phyloP scores from a whole-genome alignment of 2,888 invertebrate genomes.

The Scaptomyza cyrtandrae region DNA sequence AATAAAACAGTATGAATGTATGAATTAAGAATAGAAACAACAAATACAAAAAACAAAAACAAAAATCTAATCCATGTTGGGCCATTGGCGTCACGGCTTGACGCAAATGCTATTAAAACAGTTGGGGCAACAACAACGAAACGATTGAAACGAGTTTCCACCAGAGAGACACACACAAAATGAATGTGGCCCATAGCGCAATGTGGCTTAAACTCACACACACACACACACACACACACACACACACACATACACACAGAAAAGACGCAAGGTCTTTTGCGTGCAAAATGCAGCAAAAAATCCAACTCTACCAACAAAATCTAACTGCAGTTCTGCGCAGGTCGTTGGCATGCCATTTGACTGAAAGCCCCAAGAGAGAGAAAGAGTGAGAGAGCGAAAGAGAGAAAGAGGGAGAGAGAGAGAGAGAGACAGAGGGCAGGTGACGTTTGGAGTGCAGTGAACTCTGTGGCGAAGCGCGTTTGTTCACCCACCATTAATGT shows the following conservation, averaged over 20 bases:
- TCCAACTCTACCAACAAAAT: constrained; percentile 42
- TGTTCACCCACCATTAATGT: constrained; percentile 69
- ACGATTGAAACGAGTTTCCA: constrained; percentile 37
- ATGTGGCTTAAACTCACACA: constrained; percentile 42
- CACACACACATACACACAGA: too few relatives aligned
- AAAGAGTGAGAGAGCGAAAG: constrained; percentile 16
- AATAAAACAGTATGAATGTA: not conserved
- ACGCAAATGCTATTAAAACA: constrained; percentile 75
- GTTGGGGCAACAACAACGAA: constrained; percentile 44
- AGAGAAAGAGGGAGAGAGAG: not conserved
- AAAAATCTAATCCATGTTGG: constrained; percentile 63
- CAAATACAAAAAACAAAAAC: constrained; percentile 9
- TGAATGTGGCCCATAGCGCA: constrained; percentile 51
- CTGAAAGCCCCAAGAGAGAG: constrained; percentile 20
- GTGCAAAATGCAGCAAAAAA: constrained; percentile 66
- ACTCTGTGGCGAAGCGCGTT: constrained; percentile 35
- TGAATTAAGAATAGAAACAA: constrained; percentile 1
- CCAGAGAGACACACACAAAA: constrained; percentile 39
- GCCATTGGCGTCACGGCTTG: constrained; percentile 63
- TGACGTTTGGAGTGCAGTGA: constrained; percentile 57
- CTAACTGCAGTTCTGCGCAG: constrained; percentile 79
- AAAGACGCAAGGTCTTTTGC: constrained; percentile 78
- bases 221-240: not conserved
- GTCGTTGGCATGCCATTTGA: constrained; percentile 73
- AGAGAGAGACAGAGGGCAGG: constrained; percentile 23